Evolutionary conservation across 2,797 vertebrate species (phyloP), one percentile per base, ranked within the genome.

Genomic region (Halcyon leucocephala): DNA sequence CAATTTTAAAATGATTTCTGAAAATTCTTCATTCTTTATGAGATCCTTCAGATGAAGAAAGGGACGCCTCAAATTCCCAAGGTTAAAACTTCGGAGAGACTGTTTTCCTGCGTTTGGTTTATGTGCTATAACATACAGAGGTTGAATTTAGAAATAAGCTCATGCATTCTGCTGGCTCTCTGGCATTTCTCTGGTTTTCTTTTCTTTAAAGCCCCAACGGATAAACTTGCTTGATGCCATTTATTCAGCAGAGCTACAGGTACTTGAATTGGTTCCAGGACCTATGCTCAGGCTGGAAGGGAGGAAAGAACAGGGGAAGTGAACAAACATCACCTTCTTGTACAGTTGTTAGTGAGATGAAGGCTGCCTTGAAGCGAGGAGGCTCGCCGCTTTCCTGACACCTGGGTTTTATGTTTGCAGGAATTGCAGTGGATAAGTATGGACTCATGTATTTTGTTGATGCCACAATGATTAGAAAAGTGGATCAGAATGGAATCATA

Each of bases 391-490:
- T 65, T 72, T 76, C 6, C 82, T 94, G 77, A 94, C 48, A 8
- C 76, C 90, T 96, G 48, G 33, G 55, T 85, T 91, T 77, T 54
- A 15, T 97, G 10, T 89, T 91, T 94, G 80, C 91, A 99, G 99
- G 99, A 89, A 99, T 99, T 37, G 99, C 99, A 12, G 99, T 99
- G 85, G 99, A 99, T 98, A 99, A 99, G 96, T 99, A 99, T 6
- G 99, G 99, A 18, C 98, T 99, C 88, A 99, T 99, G 99, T 99
- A 99, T 98, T 99, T 99, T 85, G 99, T 99, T 82, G 99, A 99
- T 26, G 99, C 99, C 96, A 99, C 99, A 94, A 99, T 99, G 99
- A 99, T 99, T 97, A 99, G 99, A 73, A 99, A 99, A 97, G 99
- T 99, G 62, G 99, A 99, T 98, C 99, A 99, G 98, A 99, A 99